phyloP scores from a whole-genome alignment of 2,113 vertebrate genomes.

The Actinemys pallida region DNA sequence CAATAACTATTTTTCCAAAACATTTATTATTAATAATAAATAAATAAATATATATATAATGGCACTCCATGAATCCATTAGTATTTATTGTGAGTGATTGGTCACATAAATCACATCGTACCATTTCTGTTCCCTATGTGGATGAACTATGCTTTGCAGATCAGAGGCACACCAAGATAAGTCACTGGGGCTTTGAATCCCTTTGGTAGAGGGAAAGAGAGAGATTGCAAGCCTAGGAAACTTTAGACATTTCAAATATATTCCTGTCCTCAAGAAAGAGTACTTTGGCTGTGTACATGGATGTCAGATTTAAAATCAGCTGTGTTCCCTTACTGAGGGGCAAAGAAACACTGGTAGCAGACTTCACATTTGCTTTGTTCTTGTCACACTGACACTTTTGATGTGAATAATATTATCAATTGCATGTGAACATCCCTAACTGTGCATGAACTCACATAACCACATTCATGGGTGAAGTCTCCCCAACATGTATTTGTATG shows the following conservation, averaged over 20 bases:
- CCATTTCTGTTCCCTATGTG: not conserved
- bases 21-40: not conserved
- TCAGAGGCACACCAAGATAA: not conserved
- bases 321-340: not conserved
- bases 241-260: not conserved
- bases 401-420: not conserved
- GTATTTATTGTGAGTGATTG: not conserved
- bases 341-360: not conserved
- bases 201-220: not conserved
- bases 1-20: not conserved
- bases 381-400: not conserved
- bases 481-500: not conserved
- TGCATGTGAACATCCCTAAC: not conserved
- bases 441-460: not conserved
- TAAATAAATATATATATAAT: not conserved
- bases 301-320: not conserved
- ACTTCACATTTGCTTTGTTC: not conserved
- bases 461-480: not conserved
- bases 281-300: not conserved
- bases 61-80: not conserved
- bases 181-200: not conserved
- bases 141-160: not conserved
- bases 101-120: not conserved
- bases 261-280: not conserved
- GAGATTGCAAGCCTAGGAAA: not conserved